A percentile compares a stretch with the other conserved stretches of the same genome.
These are phyloP conservation scores for Strigamia transsilvanica DNA, from an alignment of 2,888 invertebrate species.

Conservation along the genomic window DNA sequence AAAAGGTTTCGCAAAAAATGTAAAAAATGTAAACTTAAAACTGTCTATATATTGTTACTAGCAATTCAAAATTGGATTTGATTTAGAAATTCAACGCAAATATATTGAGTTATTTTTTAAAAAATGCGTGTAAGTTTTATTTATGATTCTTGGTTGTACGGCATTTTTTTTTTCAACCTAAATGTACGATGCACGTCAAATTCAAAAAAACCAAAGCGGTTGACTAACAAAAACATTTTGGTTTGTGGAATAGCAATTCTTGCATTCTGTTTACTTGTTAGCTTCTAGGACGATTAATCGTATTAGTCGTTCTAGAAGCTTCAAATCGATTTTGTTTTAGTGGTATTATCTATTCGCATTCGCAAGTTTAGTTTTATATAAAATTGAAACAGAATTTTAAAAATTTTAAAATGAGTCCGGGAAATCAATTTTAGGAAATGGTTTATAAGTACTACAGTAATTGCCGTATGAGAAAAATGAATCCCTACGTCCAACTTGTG, in stretches of 20 bases:
- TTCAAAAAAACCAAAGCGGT: no score
- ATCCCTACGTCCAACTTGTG: neutral
- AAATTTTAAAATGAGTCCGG: neutral
- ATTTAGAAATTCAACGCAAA: neutral
- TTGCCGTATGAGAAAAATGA: neutral
- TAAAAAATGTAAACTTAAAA: neutral
- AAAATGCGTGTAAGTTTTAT: no score
- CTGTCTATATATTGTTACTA: conserved; percentile 13
- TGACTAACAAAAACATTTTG: no score
- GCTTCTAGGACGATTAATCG: no score
- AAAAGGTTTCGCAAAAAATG: neutral
- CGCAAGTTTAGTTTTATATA: neutral
- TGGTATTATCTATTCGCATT: neutral
- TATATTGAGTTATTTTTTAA: no score
- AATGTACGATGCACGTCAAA: no score
- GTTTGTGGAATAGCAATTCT: no score
- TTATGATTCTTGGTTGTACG: no score
- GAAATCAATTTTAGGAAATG: neutral
- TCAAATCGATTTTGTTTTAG: no score
- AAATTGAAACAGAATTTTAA: neutral
- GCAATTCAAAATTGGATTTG: neutral
- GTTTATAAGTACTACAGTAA: neutral
- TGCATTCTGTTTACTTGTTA: no score
- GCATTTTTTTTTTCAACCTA: no score
- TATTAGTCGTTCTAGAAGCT: no score